Evolutionary conservation across 2,888 invertebrate genomes (phyloP).

Genomic region (Philhelius pedissequus): DNA sequence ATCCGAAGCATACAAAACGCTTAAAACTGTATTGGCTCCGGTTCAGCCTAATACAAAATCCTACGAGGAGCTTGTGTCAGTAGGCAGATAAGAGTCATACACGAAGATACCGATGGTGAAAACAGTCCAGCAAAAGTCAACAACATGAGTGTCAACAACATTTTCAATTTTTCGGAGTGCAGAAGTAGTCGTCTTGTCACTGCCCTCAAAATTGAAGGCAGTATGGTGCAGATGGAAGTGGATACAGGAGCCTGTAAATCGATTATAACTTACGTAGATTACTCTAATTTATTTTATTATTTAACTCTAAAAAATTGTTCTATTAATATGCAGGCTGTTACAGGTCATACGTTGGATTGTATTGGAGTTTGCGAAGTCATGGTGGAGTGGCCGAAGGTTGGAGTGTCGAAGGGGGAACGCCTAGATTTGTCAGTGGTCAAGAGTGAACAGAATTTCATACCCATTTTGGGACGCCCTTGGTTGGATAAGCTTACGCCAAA

Average conservation of each 20-base stretch:
- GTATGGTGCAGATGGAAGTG: neutral
- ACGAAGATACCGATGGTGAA: neutral
- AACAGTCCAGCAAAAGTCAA: too few species aligned
- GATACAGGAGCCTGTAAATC: slow-evolving; percentile 6
- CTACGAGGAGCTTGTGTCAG: neutral
- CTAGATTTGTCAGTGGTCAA: neutral
- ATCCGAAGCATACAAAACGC: too few species aligned
- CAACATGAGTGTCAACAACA: neutral
- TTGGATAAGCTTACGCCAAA: neutral
- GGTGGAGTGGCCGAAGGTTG: slow-evolving; percentile 19
- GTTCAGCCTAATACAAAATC: neutral
- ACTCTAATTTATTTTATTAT: slow-evolving; percentile 1
- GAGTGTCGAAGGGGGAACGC: neutral
- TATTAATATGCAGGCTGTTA: slow-evolving; percentile 4
- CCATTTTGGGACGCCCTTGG: slow-evolving; percentile 15
- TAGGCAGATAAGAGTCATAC: neutral
- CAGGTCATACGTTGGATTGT: slow-evolving; percentile 7
- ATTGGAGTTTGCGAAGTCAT: neutral
- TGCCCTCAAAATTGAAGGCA: neutral
- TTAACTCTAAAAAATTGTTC: neutral
- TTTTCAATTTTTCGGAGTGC: neutral
- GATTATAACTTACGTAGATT: slow-evolving; percentile 15
- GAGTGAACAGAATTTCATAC: neutral
- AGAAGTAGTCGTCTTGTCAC: neutral
- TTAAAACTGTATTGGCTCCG: too few species aligned